Evolutionary conservation across 92 coral and sea anemone species (phyloP).

Genomic region (Diadumene lineata): DNA sequence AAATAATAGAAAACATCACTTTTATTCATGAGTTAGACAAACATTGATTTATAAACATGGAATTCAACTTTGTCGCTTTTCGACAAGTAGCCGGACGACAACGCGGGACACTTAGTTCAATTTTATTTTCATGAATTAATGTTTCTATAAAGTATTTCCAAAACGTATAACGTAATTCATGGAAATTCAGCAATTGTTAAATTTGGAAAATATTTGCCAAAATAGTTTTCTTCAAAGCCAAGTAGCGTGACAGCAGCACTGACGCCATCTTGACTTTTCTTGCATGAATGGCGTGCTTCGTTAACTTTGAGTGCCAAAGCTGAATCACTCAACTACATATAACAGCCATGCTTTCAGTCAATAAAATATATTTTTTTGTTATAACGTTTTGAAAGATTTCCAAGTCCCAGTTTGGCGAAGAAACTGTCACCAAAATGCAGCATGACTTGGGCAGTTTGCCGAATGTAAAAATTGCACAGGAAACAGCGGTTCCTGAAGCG

Average conservation of each 20-base stretch:
- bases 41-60: too few relatives aligned
- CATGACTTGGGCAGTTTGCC: conserved; percentile 10
- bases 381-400: neutral
- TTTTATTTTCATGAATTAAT: neutral
- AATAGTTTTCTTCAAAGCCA: neutral
- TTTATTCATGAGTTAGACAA: neutral
- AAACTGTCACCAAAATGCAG: neutral
- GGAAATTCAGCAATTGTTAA: neutral
- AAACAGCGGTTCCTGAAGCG: conserved; percentile 12
- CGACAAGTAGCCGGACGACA: too few relatives aligned
- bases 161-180: neutral
- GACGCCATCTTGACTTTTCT: conserved; percentile 3
- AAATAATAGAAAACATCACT: neutral
- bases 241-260: neutral
- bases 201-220: neutral
- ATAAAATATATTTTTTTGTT: too few relatives aligned
- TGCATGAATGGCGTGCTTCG: neutral
- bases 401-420: neutral
- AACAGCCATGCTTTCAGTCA: neutral
- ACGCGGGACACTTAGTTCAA: too few relatives aligned
- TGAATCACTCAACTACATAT: neutral
- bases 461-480: neutral
- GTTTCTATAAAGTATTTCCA: neutral
- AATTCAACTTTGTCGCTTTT: too few relatives aligned
- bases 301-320: neutral